Evolutionary conservation across 2,888 invertebrate species (phyloP), one percentile per base, ranked within the genome.

Genomic region (Drosophila formosana): DNA sequence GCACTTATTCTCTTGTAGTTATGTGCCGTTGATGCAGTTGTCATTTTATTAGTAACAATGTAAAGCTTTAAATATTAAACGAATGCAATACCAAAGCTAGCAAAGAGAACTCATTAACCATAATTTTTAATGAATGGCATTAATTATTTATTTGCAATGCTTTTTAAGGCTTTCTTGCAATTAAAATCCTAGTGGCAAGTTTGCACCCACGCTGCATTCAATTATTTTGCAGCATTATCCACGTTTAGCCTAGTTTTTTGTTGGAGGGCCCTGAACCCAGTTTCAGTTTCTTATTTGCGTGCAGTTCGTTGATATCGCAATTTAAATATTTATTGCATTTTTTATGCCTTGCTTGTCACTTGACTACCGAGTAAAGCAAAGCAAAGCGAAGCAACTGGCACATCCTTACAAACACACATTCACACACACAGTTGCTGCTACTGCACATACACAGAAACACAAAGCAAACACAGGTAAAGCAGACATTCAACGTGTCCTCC

Each of bases 261-360:
- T 37, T 78, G 46, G 65, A 76, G 76, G 67, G 69, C 66, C 65
- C 66, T 77, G 76, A 76, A 74, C 80, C 76, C 76, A 79, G 76
- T 70, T 79, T 37, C 5, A n/a, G n/a, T 37, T 37, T 73, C 62
- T 64, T 56, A 77, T 81, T 83, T 83, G 84, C 82, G 83, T 86
- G 79, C 87, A 72, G 69, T 64, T 72, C 52, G 74, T 79, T 77
- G 87, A 83, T 83, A 86, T 86, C 75, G 82, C 79, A 79, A 83
- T 83, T 83, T 83, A 81, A 83, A 83, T 83, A 83, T 83, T 86
- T 83, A 86, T 83, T 83, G 82, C 82, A 83, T 83, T 83, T 83
- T 81, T 77, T 81, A 77, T 83, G 79, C 66, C 75, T 56, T 67
- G 83, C 81, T 83, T 79, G 79, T 79, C 77, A 75, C 80, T 77